phyloP scores from a whole-genome alignment of 2,888 invertebrate genomes.

The Lapara coniferarum region DNA sequence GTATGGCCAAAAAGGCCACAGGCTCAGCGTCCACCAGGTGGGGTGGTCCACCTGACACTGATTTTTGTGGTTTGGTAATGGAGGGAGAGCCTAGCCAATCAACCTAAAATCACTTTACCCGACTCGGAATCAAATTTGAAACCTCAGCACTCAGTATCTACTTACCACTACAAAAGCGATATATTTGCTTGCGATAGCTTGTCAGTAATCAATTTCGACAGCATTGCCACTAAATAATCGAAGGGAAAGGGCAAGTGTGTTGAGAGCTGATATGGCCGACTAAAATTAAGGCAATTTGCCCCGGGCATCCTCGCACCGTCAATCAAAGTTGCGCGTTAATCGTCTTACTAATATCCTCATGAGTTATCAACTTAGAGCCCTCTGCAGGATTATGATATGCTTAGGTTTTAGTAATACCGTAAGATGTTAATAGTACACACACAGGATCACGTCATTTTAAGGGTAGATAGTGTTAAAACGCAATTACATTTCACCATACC shows the following conservation, averaged over 20 bases:
- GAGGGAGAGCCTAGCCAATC: too few relatives aligned
- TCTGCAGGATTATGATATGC: background rate
- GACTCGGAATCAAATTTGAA: too few relatives aligned
- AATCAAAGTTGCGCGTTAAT: conserved; percentile 52
- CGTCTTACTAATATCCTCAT: conserved; percentile 45
- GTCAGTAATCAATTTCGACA: background rate
- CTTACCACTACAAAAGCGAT: background rate
- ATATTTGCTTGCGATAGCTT: background rate
- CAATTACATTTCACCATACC: too few relatives aligned
- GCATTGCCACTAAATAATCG: conserved; percentile 5
- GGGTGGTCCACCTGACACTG: too few relatives aligned
- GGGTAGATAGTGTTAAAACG: too few relatives aligned
- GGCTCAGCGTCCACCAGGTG: too few relatives aligned
- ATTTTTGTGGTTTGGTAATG: too few relatives aligned
- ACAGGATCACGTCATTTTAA: too few relatives aligned
- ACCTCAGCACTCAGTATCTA: too few relatives aligned
- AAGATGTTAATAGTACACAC: too few relatives aligned
- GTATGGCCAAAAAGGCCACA: too few relatives aligned
- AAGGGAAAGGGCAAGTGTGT: conserved; percentile 17
- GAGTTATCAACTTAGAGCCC: conserved; percentile 34
- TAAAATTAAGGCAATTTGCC: conserved; percentile 38
- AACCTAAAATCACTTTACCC: too few relatives aligned
- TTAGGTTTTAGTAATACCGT: background rate
- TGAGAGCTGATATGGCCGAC: conserved; percentile 1
- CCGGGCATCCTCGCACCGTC: conserved; percentile 43